Evolutionary conservation across 2,113 vertebrate genomes (phyloP).

Genomic region (Kryptolebias marmoratus): DNA sequence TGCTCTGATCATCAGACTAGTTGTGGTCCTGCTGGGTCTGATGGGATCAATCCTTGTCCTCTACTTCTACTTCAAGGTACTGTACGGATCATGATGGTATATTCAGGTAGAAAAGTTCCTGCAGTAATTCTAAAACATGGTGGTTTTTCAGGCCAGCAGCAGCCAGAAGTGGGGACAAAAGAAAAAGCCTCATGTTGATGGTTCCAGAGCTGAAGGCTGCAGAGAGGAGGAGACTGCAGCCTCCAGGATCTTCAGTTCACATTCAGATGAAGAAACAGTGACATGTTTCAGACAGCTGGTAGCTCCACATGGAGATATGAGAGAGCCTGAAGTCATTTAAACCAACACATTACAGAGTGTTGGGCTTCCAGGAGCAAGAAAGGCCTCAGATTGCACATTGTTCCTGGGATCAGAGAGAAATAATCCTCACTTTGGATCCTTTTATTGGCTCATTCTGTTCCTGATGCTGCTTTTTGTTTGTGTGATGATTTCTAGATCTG

Average conservation of each 20-base stretch:
- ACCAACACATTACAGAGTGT: background rate
- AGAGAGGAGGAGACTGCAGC: background rate
- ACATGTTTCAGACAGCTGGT: background rate
- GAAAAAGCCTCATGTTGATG: background rate
- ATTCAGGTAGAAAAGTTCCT: background rate
- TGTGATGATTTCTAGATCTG: too few relatives aligned
- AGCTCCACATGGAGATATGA: background rate
- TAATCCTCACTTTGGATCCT: too few relatives aligned
- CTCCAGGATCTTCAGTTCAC: background rate
- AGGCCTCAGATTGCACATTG: too few relatives aligned
- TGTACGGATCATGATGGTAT: background rate
- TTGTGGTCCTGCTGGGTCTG: slow-evolving; percentile 1
- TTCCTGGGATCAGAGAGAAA: too few relatives aligned
- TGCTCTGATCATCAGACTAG: slow-evolving; percentile 9
- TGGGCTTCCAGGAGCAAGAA: too few relatives aligned
- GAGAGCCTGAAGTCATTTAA: background rate
- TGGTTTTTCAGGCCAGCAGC: background rate
- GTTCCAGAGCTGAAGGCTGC: background rate
- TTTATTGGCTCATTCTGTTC: too few relatives aligned
- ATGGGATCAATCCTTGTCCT: background rate
- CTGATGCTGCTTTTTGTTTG: too few relatives aligned
- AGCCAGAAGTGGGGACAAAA: background rate
- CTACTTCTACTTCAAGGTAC: too few relatives aligned
- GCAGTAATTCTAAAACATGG: background rate
- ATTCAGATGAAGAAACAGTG: background rate